These are phyloP conservation scores for Hippocampus abdominalis DNA, from an alignment of 2,113 vertebrate genomes.

Conservation along the genomic window DNA sequence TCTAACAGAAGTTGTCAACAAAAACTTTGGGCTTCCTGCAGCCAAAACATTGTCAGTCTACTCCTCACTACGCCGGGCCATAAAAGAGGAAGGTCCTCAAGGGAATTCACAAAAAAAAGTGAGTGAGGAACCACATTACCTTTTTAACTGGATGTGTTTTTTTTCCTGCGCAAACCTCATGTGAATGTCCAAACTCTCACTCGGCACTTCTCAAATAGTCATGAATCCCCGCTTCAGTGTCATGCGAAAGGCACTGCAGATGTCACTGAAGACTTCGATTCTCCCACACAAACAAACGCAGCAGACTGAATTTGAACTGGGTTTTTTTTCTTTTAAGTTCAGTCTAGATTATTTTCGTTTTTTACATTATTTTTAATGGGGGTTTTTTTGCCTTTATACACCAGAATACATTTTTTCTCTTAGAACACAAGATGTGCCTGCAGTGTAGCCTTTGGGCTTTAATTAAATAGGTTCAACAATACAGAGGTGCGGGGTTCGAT, in stretches of 20 bases:
- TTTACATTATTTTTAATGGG: too few species aligned
- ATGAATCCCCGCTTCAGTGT: neutral
- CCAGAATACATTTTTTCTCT: too few species aligned
- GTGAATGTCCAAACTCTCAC: neutral
- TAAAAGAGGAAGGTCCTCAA: neutral
- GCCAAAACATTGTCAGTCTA: neutral
- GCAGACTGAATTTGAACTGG: neutral
- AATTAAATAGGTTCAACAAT: too few species aligned
- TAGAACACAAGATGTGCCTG: too few species aligned
- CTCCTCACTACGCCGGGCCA: neutral
- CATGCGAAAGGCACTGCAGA: neutral
- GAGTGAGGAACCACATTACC: neutral
- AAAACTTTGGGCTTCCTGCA: neutral
- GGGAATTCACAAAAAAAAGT: constrained; percentile 1
- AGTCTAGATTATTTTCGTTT: too few species aligned
- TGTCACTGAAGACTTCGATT: neutral
- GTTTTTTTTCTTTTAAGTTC: neutral
- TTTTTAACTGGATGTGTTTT: constrained; percentile 2
- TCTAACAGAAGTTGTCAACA: constrained; percentile 7
- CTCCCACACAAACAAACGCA: neutral
- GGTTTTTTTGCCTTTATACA: too few species aligned
- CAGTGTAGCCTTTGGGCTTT: too few species aligned
- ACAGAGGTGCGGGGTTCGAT: too few species aligned
- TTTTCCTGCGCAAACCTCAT: neutral
- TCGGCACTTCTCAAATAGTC: neutral